These are phyloP conservation scores for Trachelus stipa DNA, from an alignment of 2,888 invertebrate species.

Conservation along the genomic window DNA sequence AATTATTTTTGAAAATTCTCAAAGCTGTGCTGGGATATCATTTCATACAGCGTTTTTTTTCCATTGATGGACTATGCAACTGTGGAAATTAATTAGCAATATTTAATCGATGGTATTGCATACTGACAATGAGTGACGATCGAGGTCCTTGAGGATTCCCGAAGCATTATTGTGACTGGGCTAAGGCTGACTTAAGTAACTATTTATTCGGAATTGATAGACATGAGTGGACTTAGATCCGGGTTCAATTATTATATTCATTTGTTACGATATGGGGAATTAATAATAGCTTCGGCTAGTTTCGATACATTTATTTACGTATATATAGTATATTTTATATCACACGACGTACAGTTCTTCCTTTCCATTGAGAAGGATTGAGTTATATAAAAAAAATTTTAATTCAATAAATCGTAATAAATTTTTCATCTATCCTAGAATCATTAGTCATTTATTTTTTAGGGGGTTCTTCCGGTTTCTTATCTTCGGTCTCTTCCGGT, in stretches of 20 bases:
- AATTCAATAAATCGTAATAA: background rate
- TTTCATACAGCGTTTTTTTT: background rate
- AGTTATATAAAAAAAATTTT: background rate
- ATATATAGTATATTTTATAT: background rate
- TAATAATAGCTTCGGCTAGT: background rate
- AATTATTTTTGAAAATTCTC: background rate
- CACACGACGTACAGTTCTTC: background rate
- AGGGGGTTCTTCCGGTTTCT: background rate
- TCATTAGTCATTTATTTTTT: background rate
- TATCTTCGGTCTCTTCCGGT: background rate
- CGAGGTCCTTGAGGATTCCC: constrained; percentile 44
- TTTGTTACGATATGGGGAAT: background rate
- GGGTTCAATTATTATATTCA: background rate
- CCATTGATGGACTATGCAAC: background rate
- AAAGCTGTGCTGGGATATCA: background rate
- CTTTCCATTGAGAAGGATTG: background rate
- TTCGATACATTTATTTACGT: background rate
- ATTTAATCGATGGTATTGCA: constrained; percentile 3
- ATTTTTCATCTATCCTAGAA: background rate
- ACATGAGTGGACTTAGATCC: constrained; percentile 12
- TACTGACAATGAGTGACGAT: constrained; percentile 21
- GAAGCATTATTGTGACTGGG: constrained; percentile 32
- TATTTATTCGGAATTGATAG: constrained; percentile 21
- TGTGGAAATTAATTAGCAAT: background rate
- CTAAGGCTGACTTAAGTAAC: constrained; percentile 30